Evolutionary conservation across 2,113 vertebrate species (phyloP), one percentile per base, ranked within the genome.

Genomic region (Oceanites oceanicus): DNA sequence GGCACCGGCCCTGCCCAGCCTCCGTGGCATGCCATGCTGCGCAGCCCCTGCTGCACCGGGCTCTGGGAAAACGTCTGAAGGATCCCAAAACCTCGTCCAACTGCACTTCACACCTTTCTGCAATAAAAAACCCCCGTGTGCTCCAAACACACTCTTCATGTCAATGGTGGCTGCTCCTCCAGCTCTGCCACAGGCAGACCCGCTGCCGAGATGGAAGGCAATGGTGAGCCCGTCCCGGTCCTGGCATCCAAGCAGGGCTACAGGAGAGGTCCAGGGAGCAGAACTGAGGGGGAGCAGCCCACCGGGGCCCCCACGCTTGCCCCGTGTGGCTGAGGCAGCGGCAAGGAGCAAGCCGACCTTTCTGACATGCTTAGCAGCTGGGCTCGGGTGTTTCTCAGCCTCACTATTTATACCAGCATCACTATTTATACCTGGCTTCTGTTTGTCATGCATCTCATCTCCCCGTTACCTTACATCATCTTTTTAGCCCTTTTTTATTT

Each of bases 71-170:
- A 32, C 1, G 0, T 23, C 73, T 40, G 68, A 79, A 68, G 79
- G 17, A 70, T 23, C 21, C 18, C 53, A 45, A 55, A 58, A n/a
- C 58, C 20, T 38, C 30, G n/a, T 40, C 34, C 21, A 52, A 49
- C 25, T 1, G 3, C 3, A 0, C 38, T 75, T 78, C 44, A 36
- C 44, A 45, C 13, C 29, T 6, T 66, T 30, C 61, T 56, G 34
- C 55, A 44, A 8, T 10, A 13, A 44, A 45, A n/a, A 3, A 6
- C 23, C 4, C 32, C 1, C 0, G 0, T 7, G 22, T 38, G 50
- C 55, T 53, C 72, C 80, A 56, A 52, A 49, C 19, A 17, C 1
- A 0, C 9, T 26, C 10, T 38, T 53, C 1, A 0, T 7, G 15
- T 8, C 42, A 44, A 1, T 0, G 0, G 42, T 6, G 5, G 47